These are phyloP conservation scores for Uria lomvia DNA, from an alignment of 2,113 vertebrate genomes.

Conservation along the genomic window DNA sequence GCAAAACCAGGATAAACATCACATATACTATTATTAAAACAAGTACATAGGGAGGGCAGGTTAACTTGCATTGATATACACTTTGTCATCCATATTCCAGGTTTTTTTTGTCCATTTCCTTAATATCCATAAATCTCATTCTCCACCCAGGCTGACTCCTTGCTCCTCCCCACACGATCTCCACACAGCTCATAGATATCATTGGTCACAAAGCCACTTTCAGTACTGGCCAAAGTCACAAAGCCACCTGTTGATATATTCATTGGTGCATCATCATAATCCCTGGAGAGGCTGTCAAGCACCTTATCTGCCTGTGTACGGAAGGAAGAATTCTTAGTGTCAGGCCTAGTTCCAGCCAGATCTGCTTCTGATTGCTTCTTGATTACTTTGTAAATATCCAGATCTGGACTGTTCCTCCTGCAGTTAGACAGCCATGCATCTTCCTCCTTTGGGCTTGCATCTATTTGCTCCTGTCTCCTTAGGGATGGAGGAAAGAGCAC, in stretches of 20 bases:
- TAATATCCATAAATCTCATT: constrained; percentile 94
- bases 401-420: constrained; percentile 69
- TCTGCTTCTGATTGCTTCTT: constrained; percentile 85
- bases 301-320: constrained; percentile 58
- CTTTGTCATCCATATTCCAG: background rate
- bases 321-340: constrained; percentile 90
- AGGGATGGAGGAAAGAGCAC: background rate
- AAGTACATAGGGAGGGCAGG: background rate
- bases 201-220: constrained; percentile 90
- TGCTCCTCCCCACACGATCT: constrained; percentile 51
- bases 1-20: background rate
- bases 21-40: background rate
- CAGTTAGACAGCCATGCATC: constrained; percentile 68
- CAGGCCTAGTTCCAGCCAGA: constrained; percentile 81
- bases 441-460: constrained; percentile 65
- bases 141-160: constrained; percentile 88
- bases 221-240: constrained; percentile 78
- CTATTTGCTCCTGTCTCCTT: constrained; percentile 77
- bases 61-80: rapidly evolving
- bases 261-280: constrained; percentile 74
- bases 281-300: constrained; percentile 64
- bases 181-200: constrained; percentile 89
- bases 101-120: background rate
- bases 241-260: constrained; percentile 77
- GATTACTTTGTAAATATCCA: constrained; percentile 88